phyloP scores from a whole-genome alignment of 2,797 vertebrate genomes.

The Clarias platycephalus region DNA sequence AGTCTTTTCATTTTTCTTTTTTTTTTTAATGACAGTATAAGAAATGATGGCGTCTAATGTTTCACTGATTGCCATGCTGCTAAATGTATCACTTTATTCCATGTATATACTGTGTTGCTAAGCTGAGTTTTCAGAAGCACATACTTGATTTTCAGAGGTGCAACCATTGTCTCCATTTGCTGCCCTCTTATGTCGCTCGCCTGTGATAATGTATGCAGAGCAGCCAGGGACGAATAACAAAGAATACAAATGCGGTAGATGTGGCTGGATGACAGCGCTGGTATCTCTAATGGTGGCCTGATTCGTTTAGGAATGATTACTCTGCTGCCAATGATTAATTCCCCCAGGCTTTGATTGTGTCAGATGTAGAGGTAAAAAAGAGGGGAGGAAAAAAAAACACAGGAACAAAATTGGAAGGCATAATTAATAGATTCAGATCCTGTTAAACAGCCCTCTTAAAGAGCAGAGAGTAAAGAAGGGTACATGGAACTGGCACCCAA shows the following conservation, averaged over 20 bases:
- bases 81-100: conserved; percentile 62
- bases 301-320: conserved; percentile 71
- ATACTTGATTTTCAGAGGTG: conserved; percentile 76
- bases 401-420: conserved; percentile 61
- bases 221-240: conserved; percentile 55
- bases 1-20: conserved; percentile 52
- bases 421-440: conserved; percentile 70
- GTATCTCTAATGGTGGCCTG: conserved; percentile 64
- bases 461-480: conserved; percentile 58
- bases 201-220: conserved; percentile 70
- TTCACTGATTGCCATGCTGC: conserved; percentile 65
- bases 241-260: conserved; percentile 56
- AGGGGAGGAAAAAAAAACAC: conserved; percentile 53
- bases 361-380: conserved; percentile 58
- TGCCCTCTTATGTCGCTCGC: conserved; percentile 65
- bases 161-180: conserved; percentile 74
- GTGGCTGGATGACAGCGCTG: conserved; percentile 57
- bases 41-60: conserved; percentile 66
- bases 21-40: conserved; percentile 71
- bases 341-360: conserved; percentile 64
- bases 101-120: conserved; percentile 72
- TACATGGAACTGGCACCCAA: conserved; percentile 69
- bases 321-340: conserved; percentile 68
- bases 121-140: conserved; percentile 67
- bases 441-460: conserved; percentile 66